A percentile compares a stretch with the other conserved stretches of the same genome.
Conservation (phyloP, 2,113 vertebrate genomes). For the Poeciliopsis prolifica region DNA sequence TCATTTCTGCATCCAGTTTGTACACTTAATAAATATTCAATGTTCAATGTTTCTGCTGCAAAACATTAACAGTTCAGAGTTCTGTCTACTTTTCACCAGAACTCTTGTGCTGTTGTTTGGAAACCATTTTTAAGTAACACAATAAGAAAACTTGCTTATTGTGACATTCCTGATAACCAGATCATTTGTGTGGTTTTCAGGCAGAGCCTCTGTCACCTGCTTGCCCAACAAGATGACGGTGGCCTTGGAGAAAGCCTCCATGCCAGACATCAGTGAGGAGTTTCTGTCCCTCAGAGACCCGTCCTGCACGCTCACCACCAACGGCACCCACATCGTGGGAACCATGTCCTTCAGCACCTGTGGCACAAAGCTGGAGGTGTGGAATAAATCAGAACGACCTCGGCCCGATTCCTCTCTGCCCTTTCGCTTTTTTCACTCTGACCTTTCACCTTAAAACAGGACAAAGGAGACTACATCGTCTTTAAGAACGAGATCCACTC, state of each 20-base stretch:
- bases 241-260: slow-evolving; percentile 60
- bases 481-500: slow-evolving; percentile 76
- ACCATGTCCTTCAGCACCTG: slow-evolving; percentile 72
- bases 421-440: background rate
- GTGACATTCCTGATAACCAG: too few relatives aligned
- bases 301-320: slow-evolving; percentile 71
- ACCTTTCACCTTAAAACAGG: slow-evolving; percentile 51
- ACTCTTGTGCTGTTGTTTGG: too few relatives aligned
- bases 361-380: slow-evolving; percentile 74
- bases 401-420: background rate
- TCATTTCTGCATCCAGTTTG: too few relatives aligned
- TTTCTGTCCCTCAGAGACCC: slow-evolving; percentile 69
- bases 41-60: too few relatives aligned
- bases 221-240: slow-evolving; percentile 66
- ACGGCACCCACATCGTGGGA: slow-evolving; percentile 72
- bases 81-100: too few relatives aligned
- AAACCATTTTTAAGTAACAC: too few relatives aligned
- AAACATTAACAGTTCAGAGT: too few relatives aligned
- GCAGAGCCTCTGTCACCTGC: slow-evolving; percentile 55
- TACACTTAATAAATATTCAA: too few relatives aligned
- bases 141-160: too few relatives aligned
- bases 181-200: slow-evolving; percentile 34
- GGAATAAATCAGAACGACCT: background rate
- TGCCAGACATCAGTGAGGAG: slow-evolving; percentile 65
- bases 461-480: slow-evolving; percentile 68